Evolutionary conservation across 2,113 vertebrate genomes (phyloP), one percentile per base, ranked within the genome.

Genomic region (Danionella cerebrum): DNA sequence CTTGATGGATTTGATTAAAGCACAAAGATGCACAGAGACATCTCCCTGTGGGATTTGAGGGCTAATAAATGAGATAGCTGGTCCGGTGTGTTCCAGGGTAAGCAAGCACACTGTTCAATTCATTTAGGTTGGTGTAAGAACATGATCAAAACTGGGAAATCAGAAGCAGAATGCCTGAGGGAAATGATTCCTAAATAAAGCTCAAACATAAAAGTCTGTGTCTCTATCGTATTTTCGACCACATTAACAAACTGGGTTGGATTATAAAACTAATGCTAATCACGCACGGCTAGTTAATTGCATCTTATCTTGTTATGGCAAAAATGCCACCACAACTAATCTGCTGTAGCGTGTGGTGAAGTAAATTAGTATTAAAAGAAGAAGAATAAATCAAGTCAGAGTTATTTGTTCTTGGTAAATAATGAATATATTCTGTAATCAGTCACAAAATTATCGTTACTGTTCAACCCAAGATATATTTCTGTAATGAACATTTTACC

Each of bases 321-420:
- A 77, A 81, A 79, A 80, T 76, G 79, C 78, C 77, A 82, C 83
- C 76, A 58, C 72, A 9, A n/a, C 72, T 79, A 83, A 85, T 67
- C 13, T 62, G 24, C 3, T 82, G 68, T 76, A 53, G 79, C 69
- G 73, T 76, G 18, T 31, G n/a, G 81, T 79, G 5, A 45, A 31
- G 7, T n/a, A 10, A 31, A 3, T 5, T 22, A 4, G 6, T 8
- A 2, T 33, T 44, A 35, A 63, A 47, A 63, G 27, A 33, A 62
- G 18, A 29, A 6, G 21, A 35, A 3, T 33, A 3, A 33, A 33
- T 6, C 9, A 33, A 1, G 29, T 6, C 5, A 3, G 29, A 6
- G 5, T 33, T 33, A n/a, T n/a, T n/a, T n/a, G n/a, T n/a, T n/a
- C n/a, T n/a, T n/a, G n/a, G n/a, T n/a, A n/a, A n/a, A n/a, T n/a